Percentiles rank a stretch among this genome's conserved stretches.
phyloP scores from a whole-genome alignment of 2,888 invertebrate species.

The Eupeodes luniger region DNA sequence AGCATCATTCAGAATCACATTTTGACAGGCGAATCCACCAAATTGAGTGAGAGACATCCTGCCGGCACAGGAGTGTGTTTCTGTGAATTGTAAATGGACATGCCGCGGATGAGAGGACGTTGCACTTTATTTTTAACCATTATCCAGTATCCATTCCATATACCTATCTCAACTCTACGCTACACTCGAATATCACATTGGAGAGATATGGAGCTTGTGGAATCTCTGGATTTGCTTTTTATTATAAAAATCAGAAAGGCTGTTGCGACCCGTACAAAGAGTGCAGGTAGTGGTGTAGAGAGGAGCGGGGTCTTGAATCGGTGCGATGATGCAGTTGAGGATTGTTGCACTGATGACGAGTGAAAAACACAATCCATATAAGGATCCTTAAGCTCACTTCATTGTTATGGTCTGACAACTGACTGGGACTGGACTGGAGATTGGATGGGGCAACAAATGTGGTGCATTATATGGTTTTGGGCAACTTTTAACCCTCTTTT shows the following conservation, averaged over 20 bases:
- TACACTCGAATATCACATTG: neutral
- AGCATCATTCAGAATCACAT: constrained; percentile 69
- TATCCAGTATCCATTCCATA: neutral
- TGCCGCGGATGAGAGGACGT: constrained; percentile 50
- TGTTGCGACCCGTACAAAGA: constrained; percentile 34
- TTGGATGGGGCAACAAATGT: neutral
- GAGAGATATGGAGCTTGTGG: neutral
- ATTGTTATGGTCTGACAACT: constrained; percentile 31
- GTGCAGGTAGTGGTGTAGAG: neutral
- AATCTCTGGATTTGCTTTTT: constrained; percentile 55
- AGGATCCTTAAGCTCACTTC: constrained; percentile 63
- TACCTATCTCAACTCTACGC: neutral
- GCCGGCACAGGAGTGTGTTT: constrained; percentile 20
- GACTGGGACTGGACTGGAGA: neutral
- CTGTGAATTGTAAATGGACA: constrained; percentile 65
- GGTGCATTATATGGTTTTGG: constrained; percentile 40
- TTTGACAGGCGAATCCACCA: constrained; percentile 75
- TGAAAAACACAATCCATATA: constrained; percentile 60
- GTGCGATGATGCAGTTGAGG: constrained; percentile 42
- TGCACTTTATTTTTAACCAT: constrained; percentile 62
- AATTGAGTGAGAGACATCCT: constrained; percentile 75
- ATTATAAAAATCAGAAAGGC: constrained; percentile 70
- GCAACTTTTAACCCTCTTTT: constrained; percentile 21
- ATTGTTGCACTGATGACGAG: constrained; percentile 54
- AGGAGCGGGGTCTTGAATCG: constrained; percentile 2